phyloP scores from a whole-genome alignment of 2,797 vertebrate species.

The Linurgus olivaceus region DNA sequence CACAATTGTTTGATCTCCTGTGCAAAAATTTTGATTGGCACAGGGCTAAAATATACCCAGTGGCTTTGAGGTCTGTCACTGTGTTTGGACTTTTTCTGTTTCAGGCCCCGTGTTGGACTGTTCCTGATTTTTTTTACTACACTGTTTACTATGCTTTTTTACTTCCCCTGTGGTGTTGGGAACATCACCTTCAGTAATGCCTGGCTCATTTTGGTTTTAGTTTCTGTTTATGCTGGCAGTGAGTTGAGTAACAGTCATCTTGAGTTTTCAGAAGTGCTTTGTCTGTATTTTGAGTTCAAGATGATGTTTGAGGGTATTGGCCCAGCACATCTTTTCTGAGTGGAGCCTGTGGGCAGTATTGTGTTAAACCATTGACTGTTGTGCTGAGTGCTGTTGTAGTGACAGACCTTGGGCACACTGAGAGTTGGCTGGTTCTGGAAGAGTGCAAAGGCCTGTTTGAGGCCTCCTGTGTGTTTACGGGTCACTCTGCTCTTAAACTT shows the following conservation, averaged over 20 bases:
- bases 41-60: neutral
- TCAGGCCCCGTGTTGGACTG: accelerated
- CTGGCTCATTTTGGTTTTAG: neutral
- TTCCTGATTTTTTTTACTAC: neutral
- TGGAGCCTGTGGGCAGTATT: neutral
- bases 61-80: neutral
- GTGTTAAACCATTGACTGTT: neutral
- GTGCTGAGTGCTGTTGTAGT: neutral
- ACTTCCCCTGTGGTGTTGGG: neutral
- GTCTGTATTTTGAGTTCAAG: neutral
- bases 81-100: neutral
- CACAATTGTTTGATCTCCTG: neutral
- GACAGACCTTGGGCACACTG: neutral
- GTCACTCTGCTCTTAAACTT: neutral
- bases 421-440: neutral
- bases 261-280: neutral
- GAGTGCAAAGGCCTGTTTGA: neutral
- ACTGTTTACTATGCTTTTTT: neutral
- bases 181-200: neutral
- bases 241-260: neutral
- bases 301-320: neutral
- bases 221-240: neutral
- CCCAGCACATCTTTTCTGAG: neutral
- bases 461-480: neutral
- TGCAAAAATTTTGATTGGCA: neutral